Conservation (phyloP, 2,797 vertebrate genomes). For the Corythornis leucogaster region DNA sequence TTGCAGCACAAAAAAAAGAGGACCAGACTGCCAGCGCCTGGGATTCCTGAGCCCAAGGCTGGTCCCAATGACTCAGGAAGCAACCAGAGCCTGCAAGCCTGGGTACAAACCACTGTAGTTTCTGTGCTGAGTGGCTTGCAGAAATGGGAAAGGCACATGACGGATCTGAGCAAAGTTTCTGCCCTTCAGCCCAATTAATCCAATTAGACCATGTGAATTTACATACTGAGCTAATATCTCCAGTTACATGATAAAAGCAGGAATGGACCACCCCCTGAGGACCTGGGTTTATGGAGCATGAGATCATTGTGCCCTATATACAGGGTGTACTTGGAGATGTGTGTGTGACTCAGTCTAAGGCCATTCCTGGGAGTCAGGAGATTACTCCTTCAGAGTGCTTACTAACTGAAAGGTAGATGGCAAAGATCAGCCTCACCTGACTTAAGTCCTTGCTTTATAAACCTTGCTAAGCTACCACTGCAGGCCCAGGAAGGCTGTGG, state of each 20-base stretch:
- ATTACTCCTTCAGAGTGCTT: neutral
- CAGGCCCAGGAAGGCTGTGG: neutral
- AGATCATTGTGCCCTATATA: neutral
- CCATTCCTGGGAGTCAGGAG: neutral
- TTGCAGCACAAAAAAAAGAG: neutral
- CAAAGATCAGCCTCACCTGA: neutral
- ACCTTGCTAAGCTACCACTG: neutral
- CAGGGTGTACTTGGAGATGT: too few relatives aligned
- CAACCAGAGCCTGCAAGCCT: neutral
- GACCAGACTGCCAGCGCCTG: neutral
- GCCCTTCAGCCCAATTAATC: neutral
- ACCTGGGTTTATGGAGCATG: neutral
- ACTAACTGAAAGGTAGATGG: neutral
- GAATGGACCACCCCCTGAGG: neutral
- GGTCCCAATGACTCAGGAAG: neutral
- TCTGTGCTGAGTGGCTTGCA: neutral
- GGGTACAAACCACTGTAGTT: rapidly evolving
- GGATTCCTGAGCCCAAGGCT: neutral
- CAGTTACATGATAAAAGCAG: neutral
- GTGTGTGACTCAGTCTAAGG: too few relatives aligned
- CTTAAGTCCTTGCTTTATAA: neutral
- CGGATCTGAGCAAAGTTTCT: neutral
- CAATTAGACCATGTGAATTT: neutral
- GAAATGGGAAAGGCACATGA: rapidly evolving
- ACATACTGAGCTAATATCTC: neutral